Conservation (phyloP, 2,888 invertebrate genomes). For the Drosophila demipolita region DNA sequence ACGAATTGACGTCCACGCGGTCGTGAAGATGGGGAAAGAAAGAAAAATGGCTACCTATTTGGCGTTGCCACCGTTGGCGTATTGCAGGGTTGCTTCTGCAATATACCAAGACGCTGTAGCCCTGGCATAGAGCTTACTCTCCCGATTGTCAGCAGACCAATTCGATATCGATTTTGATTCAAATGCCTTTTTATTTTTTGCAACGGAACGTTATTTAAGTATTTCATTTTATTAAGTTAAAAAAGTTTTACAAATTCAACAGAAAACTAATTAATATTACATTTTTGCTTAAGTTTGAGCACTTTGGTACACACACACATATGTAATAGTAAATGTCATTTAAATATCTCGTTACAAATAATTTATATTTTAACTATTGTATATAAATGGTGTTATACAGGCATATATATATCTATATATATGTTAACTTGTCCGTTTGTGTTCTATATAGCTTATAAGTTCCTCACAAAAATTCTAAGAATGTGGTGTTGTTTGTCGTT, state of each 20-base stretch:
- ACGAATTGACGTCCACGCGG: slow-evolving; percentile 84
- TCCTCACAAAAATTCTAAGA: slow-evolving; percentile 59
- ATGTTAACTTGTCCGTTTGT: slow-evolving; percentile 62
- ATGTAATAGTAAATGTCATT: slow-evolving; percentile 61
- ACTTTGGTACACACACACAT: slow-evolving; percentile 76
- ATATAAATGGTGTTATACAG: slow-evolving; percentile 56
- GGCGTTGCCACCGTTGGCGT: slow-evolving; percentile 55
- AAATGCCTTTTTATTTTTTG: not conserved
- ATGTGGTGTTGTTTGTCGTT: slow-evolving; percentile 55
- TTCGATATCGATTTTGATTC: not conserved
- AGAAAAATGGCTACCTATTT: slow-evolving; percentile 71
- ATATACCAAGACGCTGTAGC: slow-evolving; percentile 1
- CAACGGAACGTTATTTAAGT: slow-evolving; percentile 29
- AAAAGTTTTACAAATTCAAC: slow-evolving; percentile 75
- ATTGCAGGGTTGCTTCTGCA: slow-evolving; percentile 20
- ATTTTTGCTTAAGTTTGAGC: slow-evolving; percentile 75
- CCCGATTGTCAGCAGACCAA: not conserved
- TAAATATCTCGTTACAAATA: slow-evolving; percentile 60
- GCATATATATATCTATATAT: slow-evolving; percentile 34
- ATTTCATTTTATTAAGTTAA: slow-evolving; percentile 67
- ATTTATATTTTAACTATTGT: slow-evolving; percentile 60
- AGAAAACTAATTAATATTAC: slow-evolving; percentile 67
- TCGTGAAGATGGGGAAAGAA: slow-evolving; percentile 82
- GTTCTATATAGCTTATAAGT: slow-evolving; percentile 41
- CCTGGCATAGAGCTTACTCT: slow-evolving; percentile 19